phyloP scores from a whole-genome alignment of 2,888 invertebrate species.

The Neria commutata region DNA sequence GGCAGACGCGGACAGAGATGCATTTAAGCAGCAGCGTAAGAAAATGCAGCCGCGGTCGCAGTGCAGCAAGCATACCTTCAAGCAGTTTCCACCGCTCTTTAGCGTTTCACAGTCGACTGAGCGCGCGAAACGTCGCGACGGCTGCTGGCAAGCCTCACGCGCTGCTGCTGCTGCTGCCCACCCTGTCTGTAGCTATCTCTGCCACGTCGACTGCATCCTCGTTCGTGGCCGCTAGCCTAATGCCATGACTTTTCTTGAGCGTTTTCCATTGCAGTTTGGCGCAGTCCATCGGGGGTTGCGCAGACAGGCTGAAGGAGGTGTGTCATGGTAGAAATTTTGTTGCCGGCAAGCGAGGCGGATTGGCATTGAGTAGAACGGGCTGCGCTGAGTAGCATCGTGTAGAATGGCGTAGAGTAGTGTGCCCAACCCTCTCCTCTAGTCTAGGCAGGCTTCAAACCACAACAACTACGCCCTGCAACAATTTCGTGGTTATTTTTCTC shows the following conservation, averaged over 20 bases:
- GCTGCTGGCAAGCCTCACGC: background rate
- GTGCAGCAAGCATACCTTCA: no score
- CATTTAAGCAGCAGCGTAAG: no score
- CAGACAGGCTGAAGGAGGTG: background rate
- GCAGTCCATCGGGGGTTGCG: background rate
- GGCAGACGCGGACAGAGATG: background rate
- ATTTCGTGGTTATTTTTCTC: background rate
- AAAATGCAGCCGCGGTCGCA: no score
- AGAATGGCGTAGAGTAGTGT: no score
- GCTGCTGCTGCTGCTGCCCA: background rate
- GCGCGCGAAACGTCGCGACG: background rate
- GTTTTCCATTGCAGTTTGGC: background rate
- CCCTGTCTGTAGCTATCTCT: background rate
- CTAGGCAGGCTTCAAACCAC: background rate
- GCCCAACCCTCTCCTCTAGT: no score
- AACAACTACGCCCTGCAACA: background rate
- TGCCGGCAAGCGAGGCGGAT: background rate
- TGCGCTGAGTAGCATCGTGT: background rate
- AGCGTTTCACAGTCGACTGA: conserved; percentile 1
- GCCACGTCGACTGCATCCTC: background rate
- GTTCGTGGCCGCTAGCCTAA: no score
- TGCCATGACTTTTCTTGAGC: no score
- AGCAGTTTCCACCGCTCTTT: background rate
- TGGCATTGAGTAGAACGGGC: background rate
- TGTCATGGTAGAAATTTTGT: background rate